Conservation (phyloP, 1,140 invertebrate species). For the Laodelphax striatellus region DNA sequence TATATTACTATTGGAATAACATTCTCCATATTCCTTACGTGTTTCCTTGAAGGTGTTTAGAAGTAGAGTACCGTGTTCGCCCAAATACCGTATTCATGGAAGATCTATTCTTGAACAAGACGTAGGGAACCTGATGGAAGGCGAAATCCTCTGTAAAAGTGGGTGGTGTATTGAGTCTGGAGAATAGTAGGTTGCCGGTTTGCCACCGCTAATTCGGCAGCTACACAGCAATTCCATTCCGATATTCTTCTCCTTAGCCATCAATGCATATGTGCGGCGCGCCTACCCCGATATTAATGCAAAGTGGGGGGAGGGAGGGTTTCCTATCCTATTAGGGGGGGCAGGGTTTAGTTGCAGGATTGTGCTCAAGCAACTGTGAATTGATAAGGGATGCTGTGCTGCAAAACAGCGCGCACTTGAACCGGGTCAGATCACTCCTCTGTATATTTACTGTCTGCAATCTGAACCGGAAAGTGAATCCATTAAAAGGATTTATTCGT, state of each 20-base stretch:
- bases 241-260: neutral
- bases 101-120: no score
- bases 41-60: no score
- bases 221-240: constrained; percentile 1
- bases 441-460: neutral
- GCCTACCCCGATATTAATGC: neutral
- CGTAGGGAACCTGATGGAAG: no score
- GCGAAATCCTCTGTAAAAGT: no score
- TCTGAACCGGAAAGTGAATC: constrained; percentile 1
- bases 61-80: no score
- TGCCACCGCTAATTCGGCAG: neutral
- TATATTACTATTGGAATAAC: no score
- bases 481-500: constrained; percentile 1
- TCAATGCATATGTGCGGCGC: neutral
- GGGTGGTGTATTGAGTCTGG: neutral
- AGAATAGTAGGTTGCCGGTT: neutral
- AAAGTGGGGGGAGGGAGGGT: neutral
- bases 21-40: no score
- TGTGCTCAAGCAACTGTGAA: constrained; percentile 2
- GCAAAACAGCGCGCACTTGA: neutral
- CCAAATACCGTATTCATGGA: no score
- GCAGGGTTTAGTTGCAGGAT: neutral
- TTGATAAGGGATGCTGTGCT: neutral
- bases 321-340: neutral
- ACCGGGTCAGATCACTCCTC: neutral